Percentiles rank a stretch among this genome's conserved stretches.
Evolutionary conservation across 1,140 invertebrate species (phyloP).

Genomic region (Trachelipus rathkii): DNA sequence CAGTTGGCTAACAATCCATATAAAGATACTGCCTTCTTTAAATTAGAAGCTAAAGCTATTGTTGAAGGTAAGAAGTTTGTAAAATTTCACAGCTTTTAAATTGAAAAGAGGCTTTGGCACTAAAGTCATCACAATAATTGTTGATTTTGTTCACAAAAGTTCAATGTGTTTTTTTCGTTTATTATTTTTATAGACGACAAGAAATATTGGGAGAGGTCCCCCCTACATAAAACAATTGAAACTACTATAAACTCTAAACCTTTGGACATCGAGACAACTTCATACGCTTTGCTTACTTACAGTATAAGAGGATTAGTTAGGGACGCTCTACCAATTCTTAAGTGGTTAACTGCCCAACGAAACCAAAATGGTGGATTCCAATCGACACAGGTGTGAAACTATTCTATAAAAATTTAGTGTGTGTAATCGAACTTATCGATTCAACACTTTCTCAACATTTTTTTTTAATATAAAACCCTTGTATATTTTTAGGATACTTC

Average conservation of each 20-base stretch:
- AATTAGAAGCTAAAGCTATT: slow-evolving; percentile 59
- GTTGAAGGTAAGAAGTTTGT: slow-evolving; percentile 48
- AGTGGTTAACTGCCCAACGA: slow-evolving; percentile 76
- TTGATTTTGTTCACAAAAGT: too few species aligned
- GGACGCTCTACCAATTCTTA: slow-evolving; percentile 71
- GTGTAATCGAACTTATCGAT: too few species aligned
- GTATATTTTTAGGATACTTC: slow-evolving; percentile 61
- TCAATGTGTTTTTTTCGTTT: slow-evolving; percentile 31
- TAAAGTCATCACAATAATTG: background rate
- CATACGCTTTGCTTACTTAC: slow-evolving; percentile 72
- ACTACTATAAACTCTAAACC: slow-evolving; percentile 66
- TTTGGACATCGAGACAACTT: slow-evolving; percentile 80
- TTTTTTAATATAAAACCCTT: background rate
- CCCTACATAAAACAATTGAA: slow-evolving; percentile 58
- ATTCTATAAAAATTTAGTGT: too few species aligned
- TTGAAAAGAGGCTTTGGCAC: background rate
- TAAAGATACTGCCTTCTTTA: slow-evolving; percentile 62
- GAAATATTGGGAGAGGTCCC: slow-evolving; percentile 67
- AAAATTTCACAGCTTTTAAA: background rate
- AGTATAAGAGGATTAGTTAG: slow-evolving; percentile 61
- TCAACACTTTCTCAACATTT: too few species aligned
- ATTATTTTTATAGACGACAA: slow-evolving; percentile 55
- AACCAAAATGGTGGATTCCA: slow-evolving; percentile 78
- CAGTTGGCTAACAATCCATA: slow-evolving; percentile 67
- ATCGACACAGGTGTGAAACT: slow-evolving; percentile 60